A percentile compares a stretch with the other conserved stretches of the same genome.
Evolutionary conservation across 2,797 vertebrate genomes (phyloP).

Genomic region (Galago senegalensis): DNA sequence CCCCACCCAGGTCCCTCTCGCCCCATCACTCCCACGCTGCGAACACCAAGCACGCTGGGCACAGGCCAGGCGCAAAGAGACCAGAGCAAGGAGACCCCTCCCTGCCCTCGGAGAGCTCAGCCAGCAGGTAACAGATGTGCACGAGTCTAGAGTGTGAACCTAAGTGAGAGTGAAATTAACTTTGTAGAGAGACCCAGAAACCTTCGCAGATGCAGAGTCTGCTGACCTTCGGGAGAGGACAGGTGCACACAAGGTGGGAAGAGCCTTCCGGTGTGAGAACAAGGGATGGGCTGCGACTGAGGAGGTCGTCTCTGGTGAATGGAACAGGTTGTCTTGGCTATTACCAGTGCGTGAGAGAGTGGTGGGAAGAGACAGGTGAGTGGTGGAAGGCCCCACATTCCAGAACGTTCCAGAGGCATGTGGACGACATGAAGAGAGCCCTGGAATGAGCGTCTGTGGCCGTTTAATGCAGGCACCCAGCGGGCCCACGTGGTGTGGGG

Average conservation of each 20-base stretch:
- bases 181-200: neutral
- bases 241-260: neutral
- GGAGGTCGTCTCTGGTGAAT: neutral
- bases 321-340: too few species aligned
- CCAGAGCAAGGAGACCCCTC: neutral
- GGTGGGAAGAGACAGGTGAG: neutral
- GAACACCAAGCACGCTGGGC: too few species aligned
- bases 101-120: neutral
- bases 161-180: neutral
- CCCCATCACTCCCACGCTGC: neutral
- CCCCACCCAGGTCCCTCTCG: too few species aligned
- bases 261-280: neutral
- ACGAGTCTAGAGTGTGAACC: fast-evolving
- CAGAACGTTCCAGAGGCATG: neutral
- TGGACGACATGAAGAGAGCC: too few species aligned
- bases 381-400: neutral
- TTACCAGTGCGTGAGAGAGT: neutral
- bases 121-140: too few species aligned
- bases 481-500: fast-evolving
- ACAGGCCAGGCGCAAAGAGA: fast-evolving
- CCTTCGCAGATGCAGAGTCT: too few species aligned
- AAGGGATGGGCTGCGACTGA: neutral
- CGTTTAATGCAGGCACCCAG: fast-evolving
- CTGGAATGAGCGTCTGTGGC: neutral
- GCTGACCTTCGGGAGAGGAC: neutral